These are phyloP conservation scores for Camelus bactrianus DNA, from an alignment of 2,113 vertebrate species.

Conservation along the genomic window DNA sequence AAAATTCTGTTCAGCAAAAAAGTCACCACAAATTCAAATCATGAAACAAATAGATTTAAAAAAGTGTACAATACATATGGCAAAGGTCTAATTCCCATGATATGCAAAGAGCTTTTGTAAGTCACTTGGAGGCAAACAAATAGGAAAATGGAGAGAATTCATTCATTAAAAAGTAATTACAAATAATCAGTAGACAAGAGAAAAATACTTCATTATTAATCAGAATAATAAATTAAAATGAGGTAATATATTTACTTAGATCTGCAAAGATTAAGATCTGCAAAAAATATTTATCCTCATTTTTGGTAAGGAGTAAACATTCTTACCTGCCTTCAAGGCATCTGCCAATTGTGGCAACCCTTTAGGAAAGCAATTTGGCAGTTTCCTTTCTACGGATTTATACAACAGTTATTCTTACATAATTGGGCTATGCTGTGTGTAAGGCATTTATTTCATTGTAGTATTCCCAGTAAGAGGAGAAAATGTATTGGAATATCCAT, in stretches of 20 bases:
- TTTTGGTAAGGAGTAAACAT: not conserved
- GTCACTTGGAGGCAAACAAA: not conserved
- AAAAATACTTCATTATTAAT: not conserved
- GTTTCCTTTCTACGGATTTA: not conserved
- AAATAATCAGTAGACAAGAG: not conserved
- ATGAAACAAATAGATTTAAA: not conserved
- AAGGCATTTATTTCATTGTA: constrained; percentile 49
- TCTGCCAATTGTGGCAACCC: not conserved
- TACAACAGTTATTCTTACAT: not conserved
- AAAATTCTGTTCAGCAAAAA: not conserved
- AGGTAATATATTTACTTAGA: not conserved
- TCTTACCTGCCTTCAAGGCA: not conserved
- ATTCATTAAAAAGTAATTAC: constrained; percentile 34
- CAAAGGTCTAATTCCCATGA: not conserved
- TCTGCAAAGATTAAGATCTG: not conserved
- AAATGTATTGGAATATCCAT: not conserved
- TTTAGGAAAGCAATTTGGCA: not conserved
- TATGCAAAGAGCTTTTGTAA: constrained; percentile 13
- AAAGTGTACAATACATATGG: not conserved
- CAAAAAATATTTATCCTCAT: not conserved
- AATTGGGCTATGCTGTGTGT: not conserved
- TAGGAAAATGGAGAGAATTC: not conserved
- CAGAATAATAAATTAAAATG: not conserved
- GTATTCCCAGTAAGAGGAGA: not conserved
- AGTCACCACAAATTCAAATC: not conserved